A percentile compares a stretch with the other conserved stretches of the same genome.
Evolutionary conservation across 2,888 invertebrate genomes (phyloP).

Genomic region (Plusia festucae): DNA sequence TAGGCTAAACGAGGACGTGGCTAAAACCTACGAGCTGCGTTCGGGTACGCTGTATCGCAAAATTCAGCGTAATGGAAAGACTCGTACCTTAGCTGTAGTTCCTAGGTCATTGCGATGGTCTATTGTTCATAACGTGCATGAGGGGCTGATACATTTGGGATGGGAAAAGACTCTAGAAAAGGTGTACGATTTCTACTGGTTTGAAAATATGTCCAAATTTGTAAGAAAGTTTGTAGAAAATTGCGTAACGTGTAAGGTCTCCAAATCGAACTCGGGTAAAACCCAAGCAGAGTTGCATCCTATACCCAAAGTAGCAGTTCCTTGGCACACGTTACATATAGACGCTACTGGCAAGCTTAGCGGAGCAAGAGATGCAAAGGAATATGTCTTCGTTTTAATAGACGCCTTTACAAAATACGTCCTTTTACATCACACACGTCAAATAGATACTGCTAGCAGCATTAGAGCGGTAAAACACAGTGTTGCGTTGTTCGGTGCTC

Average conservation of each 20-base stretch:
- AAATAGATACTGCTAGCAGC: not conserved
- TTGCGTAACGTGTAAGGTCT: conserved; percentile 45
- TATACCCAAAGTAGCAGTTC: conserved; percentile 28
- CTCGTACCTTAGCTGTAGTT: not conserved
- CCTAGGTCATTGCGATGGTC: not conserved
- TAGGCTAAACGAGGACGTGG: not conserved
- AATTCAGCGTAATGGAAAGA: not conserved
- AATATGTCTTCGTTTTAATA: conserved; percentile 5
- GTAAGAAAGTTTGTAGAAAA: conserved; percentile 16
- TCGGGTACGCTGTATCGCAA: not conserved
- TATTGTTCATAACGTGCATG: conserved; percentile 1
- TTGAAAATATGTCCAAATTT: conserved; percentile 9
- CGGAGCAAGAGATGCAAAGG: not conserved
- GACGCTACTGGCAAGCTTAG: not conserved
- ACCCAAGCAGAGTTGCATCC: conserved; percentile 48
- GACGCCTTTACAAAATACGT: too few relatives aligned
- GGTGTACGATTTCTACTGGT: conserved; percentile 14
- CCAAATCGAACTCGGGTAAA: conserved; percentile 49
- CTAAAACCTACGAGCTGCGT: not conserved
- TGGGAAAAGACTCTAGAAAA: conserved; percentile 48
- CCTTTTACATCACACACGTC: not conserved
- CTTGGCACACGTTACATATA: conserved; percentile 17
- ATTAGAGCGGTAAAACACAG: not conserved
- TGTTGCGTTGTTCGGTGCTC: conserved; percentile 14
- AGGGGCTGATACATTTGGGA: conserved; percentile 36